phyloP scores from a whole-genome alignment of 2,113 vertebrate genomes.

The Blennius ocellaris region DNA sequence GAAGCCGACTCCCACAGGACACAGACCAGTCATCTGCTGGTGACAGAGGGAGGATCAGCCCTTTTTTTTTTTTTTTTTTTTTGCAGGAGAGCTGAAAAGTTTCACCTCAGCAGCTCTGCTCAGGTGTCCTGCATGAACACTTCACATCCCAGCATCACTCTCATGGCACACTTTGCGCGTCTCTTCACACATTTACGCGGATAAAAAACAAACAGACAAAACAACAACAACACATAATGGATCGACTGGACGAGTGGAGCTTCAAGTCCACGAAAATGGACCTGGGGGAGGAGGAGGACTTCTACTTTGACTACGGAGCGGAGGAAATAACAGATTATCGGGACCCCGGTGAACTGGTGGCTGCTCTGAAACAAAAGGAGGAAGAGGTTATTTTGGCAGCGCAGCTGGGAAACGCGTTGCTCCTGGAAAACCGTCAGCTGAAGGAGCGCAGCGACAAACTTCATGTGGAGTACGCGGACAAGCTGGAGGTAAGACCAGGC shows the following conservation, averaged over 20 bases:
- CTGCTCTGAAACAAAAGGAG: constrained; percentile 83
- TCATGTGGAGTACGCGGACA: constrained; percentile 75
- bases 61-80: constrained; percentile 20
- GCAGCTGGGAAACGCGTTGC: constrained; percentile 85
- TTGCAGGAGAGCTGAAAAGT: constrained; percentile 3
- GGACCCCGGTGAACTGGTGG: constrained; percentile 78
- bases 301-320: constrained; percentile 76
- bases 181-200: not conserved
- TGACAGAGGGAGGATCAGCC: constrained; percentile 35
- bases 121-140: not conserved
- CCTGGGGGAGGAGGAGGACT: constrained; percentile 78
- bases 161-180: not conserved
- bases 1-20: constrained; percentile 27
- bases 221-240: constrained; percentile 73
- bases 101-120: too few relatives aligned
- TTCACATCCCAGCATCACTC: not conserved
- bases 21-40: constrained; percentile 44
- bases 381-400: constrained; percentile 86
- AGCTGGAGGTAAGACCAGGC: constrained; percentile 79
- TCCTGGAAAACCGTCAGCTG: constrained; percentile 83
- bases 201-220: too few relatives aligned
- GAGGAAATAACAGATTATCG: constrained; percentile 77
- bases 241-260: constrained; percentile 66
- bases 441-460: constrained; percentile 77
- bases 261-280: constrained; percentile 73